A percentile compares a stretch with the other conserved stretches of the same genome.
These are phyloP conservation scores for Entomobrya proxima DNA, from an alignment of 2,888 invertebrate species.

Conservation along the genomic window DNA sequence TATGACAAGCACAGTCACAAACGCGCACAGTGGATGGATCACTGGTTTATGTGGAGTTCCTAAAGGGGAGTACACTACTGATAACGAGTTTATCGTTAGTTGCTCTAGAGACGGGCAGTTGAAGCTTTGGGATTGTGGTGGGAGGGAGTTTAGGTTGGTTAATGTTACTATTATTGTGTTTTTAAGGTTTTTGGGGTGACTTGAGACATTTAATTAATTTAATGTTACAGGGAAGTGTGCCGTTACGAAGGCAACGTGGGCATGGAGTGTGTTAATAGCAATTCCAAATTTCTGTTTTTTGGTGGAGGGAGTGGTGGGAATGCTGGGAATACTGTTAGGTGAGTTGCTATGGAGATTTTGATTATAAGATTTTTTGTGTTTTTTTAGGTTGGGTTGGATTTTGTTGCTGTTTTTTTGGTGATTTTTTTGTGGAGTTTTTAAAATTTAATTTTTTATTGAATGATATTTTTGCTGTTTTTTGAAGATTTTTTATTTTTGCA, in stretches of 20 bases:
- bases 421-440: neutral
- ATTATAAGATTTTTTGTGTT: neutral
- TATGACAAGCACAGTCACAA: constrained; percentile 65
- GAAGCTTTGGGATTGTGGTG: constrained; percentile 70
- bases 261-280: constrained; percentile 35
- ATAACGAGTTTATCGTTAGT: constrained; percentile 47
- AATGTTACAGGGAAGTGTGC: constrained; percentile 30
- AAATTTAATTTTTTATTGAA: neutral
- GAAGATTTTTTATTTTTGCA: neutral
- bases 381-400: neutral
- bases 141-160: too few relatives aligned
- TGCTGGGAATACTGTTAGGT: neutral
- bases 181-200: too few relatives aligned
- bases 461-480: neutral
- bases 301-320: constrained; percentile 24
- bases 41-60: constrained; percentile 71
- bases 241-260: constrained; percentile 29
- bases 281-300: constrained; percentile 31
- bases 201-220: too few relatives aligned
- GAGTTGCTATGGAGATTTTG: constrained; percentile 29
- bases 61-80: neutral
- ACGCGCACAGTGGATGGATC: constrained; percentile 72
- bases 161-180: too few relatives aligned
- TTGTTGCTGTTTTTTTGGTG: neutral
- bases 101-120: constrained; percentile 69